Conservation (phyloP, 2,113 vertebrate species). For the Elephas maximus region DNA sequence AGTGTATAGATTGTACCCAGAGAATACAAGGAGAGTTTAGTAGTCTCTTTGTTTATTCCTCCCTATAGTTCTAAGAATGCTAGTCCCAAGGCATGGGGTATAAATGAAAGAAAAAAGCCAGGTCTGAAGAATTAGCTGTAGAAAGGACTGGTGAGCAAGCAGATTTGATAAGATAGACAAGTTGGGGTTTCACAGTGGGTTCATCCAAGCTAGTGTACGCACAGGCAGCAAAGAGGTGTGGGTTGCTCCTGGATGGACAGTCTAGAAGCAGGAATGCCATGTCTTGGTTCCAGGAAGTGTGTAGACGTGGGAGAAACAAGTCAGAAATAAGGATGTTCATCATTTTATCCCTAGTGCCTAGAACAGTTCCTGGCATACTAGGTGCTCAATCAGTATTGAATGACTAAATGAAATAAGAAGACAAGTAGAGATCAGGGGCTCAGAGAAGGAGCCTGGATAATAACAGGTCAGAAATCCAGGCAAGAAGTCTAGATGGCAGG, state of each 20-base stretch:
- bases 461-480: conserved; percentile 51
- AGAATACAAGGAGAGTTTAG: neutral
- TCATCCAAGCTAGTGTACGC: neutral
- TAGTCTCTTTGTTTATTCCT: conserved; percentile 24
- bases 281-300: conserved; percentile 15
- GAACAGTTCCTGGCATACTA: neutral
- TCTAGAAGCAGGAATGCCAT: neutral
- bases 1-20: conserved; percentile 15
- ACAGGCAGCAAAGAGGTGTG: neutral
- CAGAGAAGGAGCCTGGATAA: neutral
- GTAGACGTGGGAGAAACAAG: neutral
- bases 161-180: neutral
- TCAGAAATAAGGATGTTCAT: conserved; percentile 27
- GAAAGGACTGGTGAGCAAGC: neutral
- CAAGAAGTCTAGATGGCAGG: conserved; percentile 11
- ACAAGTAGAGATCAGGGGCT: neutral
- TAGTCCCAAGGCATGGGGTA: neutral
- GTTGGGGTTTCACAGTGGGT: neutral
- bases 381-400: neutral
- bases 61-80: neutral
- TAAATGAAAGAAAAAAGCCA: neutral
- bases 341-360: neutral
- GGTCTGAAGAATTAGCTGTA: neutral
- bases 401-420: conserved; percentile 19
- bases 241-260: neutral